A percentile compares a stretch with the other conserved stretches of the same genome.
Evolutionary conservation across 2,888 invertebrate genomes (phyloP).

Genomic region (Eristalinus aeneus): DNA sequence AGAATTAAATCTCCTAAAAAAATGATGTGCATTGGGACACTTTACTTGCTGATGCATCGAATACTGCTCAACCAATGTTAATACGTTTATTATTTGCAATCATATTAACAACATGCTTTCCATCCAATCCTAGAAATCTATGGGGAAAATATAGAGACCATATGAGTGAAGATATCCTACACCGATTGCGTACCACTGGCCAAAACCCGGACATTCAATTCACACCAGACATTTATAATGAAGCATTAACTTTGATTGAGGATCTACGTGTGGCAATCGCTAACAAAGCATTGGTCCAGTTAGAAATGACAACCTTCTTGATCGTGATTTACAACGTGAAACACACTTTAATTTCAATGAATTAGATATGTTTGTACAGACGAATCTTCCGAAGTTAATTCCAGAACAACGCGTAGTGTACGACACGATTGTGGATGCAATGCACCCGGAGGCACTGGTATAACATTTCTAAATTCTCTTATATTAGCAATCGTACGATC

Average conservation of each 20-base stretch:
- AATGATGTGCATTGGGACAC: constrained; percentile 72
- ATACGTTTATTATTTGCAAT: too few relatives aligned
- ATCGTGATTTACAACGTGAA: too few relatives aligned
- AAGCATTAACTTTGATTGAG: constrained; percentile 50
- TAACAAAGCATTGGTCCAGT: constrained; percentile 19
- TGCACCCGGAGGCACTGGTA: neutral
- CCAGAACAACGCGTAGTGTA: neutral
- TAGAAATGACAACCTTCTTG: too few relatives aligned
- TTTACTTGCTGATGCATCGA: too few relatives aligned
- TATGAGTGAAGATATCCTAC: too few relatives aligned
- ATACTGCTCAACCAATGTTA: constrained; percentile 33
- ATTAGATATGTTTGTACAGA: neutral
- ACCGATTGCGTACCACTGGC: too few relatives aligned
- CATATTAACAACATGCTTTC: too few relatives aligned
- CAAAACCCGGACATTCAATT: constrained; percentile 20
- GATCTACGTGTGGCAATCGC: constrained; percentile 47
- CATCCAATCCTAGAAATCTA: too few relatives aligned
- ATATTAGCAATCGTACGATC: neutral
- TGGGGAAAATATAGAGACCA: too few relatives aligned
- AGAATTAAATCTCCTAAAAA: too few relatives aligned
- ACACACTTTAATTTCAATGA: neutral
- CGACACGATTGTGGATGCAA: neutral
- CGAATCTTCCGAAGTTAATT: neutral
- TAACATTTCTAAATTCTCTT: neutral
- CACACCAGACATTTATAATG: constrained; percentile 42